phyloP scores from a whole-genome alignment of 2,888 invertebrate genomes.

The Limenitis camilla region DNA sequence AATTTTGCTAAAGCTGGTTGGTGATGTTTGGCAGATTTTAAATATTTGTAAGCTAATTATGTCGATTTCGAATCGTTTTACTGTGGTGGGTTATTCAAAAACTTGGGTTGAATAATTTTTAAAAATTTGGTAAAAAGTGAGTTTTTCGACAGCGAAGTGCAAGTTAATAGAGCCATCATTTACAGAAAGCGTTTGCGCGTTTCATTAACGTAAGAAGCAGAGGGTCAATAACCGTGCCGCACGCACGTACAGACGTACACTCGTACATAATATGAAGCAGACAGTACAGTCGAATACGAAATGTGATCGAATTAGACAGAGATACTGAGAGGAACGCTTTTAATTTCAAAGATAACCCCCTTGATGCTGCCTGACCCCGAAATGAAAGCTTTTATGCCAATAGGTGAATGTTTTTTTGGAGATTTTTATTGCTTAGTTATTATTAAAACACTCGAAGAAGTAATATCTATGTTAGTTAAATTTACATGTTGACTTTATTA shows the following conservation, averaged over 20 bases:
- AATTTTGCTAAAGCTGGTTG: slow-evolving; percentile 19
- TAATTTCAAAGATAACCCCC: slow-evolving; percentile 64
- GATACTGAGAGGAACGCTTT: slow-evolving; percentile 55
- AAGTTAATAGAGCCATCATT: slow-evolving; percentile 30
- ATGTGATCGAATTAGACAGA: slow-evolving; percentile 58
- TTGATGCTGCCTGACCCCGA: slow-evolving; percentile 53
- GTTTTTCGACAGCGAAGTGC: slow-evolving; percentile 10
- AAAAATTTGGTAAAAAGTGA: neutral
- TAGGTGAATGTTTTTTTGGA: too few species aligned
- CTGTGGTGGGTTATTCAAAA: neutral
- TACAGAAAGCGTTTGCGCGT: slow-evolving; percentile 53
- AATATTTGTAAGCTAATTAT: slow-evolving; percentile 17
- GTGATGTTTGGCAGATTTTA: slow-evolving; percentile 12
- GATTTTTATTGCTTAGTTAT: too few species aligned
- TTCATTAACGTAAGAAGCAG: slow-evolving; percentile 53
- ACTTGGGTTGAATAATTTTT: neutral
- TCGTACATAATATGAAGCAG: slow-evolving; percentile 26
- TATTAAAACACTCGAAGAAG: too few species aligned
- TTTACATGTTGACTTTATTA: too few species aligned
- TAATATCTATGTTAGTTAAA: too few species aligned
- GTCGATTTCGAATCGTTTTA: slow-evolving; percentile 1
- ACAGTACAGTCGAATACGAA: slow-evolving; percentile 50
- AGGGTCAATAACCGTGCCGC: slow-evolving; percentile 63
- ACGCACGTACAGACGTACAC: slow-evolving; percentile 23
- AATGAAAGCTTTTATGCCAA: slow-evolving; percentile 41